Evolutionary conservation across 2,888 invertebrate genomes (phyloP).

Genomic region (Athalia cordata): DNA sequence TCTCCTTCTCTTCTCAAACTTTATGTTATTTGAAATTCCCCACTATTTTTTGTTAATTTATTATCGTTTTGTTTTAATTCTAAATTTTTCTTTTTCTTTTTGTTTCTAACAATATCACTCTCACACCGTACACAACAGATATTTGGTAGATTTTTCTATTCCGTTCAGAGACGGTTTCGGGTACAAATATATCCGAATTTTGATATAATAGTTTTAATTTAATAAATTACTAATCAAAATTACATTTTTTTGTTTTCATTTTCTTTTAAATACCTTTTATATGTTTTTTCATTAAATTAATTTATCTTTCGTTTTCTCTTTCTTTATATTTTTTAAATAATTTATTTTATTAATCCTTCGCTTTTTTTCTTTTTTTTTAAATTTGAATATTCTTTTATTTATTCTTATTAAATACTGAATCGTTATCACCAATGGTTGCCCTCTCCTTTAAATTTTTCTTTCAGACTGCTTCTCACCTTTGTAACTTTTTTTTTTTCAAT

Average conservation of each 20-base stretch:
- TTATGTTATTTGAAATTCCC: not conserved
- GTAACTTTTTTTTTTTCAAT: too few species aligned
- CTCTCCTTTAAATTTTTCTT: too few species aligned
- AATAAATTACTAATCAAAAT: too few species aligned
- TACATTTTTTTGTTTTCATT: not conserved
- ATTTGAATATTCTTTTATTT: not conserved
- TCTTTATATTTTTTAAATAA: not conserved
- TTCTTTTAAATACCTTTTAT: not conserved
- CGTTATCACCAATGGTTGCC: not conserved
- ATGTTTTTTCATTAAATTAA: not conserved
- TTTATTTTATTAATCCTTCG: not conserved
- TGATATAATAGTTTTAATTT: not conserved
- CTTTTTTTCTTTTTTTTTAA: not conserved
- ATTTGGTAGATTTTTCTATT: slow-evolving; percentile 6
- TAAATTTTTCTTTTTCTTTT: not conserved
- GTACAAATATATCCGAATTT: not conserved
- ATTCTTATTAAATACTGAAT: not conserved
- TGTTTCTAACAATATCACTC: not conserved
- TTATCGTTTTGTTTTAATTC: not conserved
- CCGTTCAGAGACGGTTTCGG: too few species aligned
- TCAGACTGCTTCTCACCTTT: too few species aligned
- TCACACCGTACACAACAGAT: too few species aligned
- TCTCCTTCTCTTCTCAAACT: not conserved
- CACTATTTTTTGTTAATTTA: not conserved
- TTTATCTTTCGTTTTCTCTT: not conserved